Evolutionary conservation across 2,888 invertebrate genomes (phyloP).

Genomic region (Nipponacmea schrenckii): DNA sequence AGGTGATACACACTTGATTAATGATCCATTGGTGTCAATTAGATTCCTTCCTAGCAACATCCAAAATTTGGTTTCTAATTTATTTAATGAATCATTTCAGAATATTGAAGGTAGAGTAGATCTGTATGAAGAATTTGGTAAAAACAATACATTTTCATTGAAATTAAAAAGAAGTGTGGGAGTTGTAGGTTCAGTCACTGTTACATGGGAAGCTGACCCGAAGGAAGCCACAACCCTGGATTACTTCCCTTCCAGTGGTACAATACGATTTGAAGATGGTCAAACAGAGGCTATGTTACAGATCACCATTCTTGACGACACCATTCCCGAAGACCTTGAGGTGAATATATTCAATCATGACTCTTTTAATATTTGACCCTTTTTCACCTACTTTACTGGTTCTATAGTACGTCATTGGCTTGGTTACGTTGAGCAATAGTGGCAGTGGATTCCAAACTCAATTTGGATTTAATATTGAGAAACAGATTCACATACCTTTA

Average conservation of each 20-base stretch:
- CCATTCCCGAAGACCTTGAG: slow-evolving; percentile 58
- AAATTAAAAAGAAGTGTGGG: slow-evolving; percentile 52
- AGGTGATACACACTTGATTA: no score
- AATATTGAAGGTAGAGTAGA: slow-evolving; percentile 62
- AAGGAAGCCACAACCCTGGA: slow-evolving; percentile 54
- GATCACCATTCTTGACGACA: slow-evolving; percentile 61
- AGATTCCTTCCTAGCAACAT: no score
- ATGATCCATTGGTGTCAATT: no score
- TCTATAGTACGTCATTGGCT: no score
- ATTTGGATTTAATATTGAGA: no score
- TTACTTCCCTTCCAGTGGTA: slow-evolving; percentile 57
- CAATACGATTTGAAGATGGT: slow-evolving; percentile 49
- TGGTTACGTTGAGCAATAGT: no score
- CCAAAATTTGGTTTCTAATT: no score
- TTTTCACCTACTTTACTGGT: no score
- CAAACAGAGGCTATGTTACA: slow-evolving; percentile 49
- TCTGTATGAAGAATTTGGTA: slow-evolving; percentile 58
- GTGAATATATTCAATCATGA: slow-evolving; percentile 33
- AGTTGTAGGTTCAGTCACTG: slow-evolving; percentile 51
- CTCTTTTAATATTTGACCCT: neutral
- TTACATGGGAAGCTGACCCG: slow-evolving; percentile 61
- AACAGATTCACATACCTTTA: no score
- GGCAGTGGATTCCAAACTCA: neutral
- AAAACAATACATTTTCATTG: slow-evolving; percentile 49
- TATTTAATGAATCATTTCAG: slow-evolving; percentile 33